Evolutionary conservation across 2,797 vertebrate genomes (phyloP), one percentile per base, ranked within the genome.

Genomic region (Sylvia borin): DNA sequence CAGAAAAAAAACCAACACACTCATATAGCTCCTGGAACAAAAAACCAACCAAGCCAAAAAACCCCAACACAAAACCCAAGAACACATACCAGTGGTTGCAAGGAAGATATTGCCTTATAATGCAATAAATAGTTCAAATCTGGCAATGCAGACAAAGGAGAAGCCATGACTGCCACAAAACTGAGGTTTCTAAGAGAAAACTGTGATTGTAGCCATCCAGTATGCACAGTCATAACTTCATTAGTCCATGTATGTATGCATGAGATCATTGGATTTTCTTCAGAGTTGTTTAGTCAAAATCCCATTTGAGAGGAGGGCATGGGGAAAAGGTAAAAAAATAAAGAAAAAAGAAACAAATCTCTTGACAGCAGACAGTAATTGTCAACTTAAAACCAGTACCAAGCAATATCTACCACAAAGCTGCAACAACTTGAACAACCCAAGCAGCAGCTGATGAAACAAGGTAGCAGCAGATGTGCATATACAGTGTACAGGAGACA

Each of bases 271-370:
- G 8, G 16, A 62, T 88, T 95, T 89, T 67, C 73, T 85, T 80
- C 58, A 88, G 40, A 65, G 45, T 42, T 80, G 25, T 75, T 92
- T 36, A 82, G 62, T 42, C 62, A 91, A 94, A 95, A 88, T 75
- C 51, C 58, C 60, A 45, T 25, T 34, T 40, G 2, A 12, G 29
- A 19, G 9, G 9, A 26, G 11, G 10, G 25, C 9, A 29, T 8
- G 6, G 13, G 12, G 2, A 21, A 58, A 83, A 77, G 16, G 16
- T 4, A 1, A 19, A 66, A 15, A 27, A 58, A 7, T 6, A n/a
- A 50, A 26, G 3, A 25, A 29, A 42, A 51, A 45, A 45, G 3
- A 58, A 90, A 48, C 27, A 54, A 57, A 36, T 18, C 64, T 75
- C 61, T 85, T 54, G 38, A 38, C 47, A 91, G 51, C 26, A 85